These are phyloP conservation scores for Microtus richardsoni DNA, from an alignment of 2,113 vertebrate species.

Conservation along the genomic window DNA sequence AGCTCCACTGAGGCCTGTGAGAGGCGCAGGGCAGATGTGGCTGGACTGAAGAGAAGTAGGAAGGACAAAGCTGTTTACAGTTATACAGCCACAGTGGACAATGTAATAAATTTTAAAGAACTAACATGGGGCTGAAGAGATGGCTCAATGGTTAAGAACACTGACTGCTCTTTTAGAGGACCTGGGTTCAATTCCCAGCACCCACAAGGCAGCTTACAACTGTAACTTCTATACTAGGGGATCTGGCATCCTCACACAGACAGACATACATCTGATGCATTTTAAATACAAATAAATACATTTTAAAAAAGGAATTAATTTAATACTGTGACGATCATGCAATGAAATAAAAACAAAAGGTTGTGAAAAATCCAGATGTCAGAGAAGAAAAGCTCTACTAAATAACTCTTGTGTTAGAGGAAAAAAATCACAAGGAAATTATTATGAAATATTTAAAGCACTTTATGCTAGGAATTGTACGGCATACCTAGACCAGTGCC, in stretches of 20 bases:
- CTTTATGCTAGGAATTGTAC: neutral
- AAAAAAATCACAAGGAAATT: neutral
- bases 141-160: too few relatives aligned
- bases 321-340: neutral
- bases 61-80: neutral
- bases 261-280: too few relatives aligned
- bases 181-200: too few relatives aligned
- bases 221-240: too few relatives aligned
- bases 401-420: neutral
- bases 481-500: neutral
- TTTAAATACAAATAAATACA: too few relatives aligned
- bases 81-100: neutral
- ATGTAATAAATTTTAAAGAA: neutral
- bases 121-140: too few relatives aligned
- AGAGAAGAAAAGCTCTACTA: neutral
- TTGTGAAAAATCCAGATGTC: neutral
- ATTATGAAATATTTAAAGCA: neutral
- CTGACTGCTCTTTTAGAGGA: too few relatives aligned
- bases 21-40: neutral
- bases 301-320: too few relatives aligned
- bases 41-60: neutral
- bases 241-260: too few relatives aligned
- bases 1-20: fast-evolving
- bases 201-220: too few relatives aligned
- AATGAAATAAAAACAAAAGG: neutral